phyloP scores from a whole-genome alignment of 2,113 vertebrate genomes.

The Numida meleagris region DNA sequence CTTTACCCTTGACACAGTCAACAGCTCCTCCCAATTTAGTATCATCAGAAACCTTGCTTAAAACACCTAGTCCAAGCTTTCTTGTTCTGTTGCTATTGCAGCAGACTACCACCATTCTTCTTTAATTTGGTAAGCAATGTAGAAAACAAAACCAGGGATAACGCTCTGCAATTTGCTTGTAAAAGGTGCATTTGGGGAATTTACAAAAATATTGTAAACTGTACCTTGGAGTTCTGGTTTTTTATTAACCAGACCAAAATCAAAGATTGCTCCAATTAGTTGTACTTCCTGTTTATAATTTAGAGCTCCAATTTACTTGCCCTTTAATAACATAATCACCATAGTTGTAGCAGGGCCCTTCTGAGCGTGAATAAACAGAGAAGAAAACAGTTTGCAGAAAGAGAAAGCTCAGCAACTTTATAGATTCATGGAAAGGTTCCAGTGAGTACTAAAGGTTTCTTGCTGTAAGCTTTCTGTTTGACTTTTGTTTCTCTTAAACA shows the following conservation, averaged over 20 bases:
- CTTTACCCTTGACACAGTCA: no score
- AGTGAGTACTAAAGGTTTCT: background rate
- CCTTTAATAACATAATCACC: background rate
- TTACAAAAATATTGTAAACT: background rate
- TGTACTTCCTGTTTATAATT: background rate
- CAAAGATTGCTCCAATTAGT: background rate
- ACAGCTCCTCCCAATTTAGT: no score
- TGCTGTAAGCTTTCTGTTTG: background rate
- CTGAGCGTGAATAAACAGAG: background rate
- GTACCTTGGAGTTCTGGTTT: background rate
- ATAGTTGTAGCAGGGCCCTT: background rate
- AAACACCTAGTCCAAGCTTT: background rate
- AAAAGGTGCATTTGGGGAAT: background rate
- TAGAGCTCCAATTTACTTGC: background rate
- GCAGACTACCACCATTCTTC: background rate
- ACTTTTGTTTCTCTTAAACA: background rate
- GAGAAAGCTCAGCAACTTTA: background rate
- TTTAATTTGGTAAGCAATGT: background rate
- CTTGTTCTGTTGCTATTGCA: background rate
- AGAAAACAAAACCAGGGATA: background rate
- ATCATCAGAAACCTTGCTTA: no score
- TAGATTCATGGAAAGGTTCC: background rate
- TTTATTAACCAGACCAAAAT: conserved; percentile 28
- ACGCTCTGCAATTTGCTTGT: background rate
- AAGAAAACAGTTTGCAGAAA: background rate